Evolutionary conservation across 2,888 invertebrate species (phyloP).

Genomic region (Heliconius ethilla): DNA sequence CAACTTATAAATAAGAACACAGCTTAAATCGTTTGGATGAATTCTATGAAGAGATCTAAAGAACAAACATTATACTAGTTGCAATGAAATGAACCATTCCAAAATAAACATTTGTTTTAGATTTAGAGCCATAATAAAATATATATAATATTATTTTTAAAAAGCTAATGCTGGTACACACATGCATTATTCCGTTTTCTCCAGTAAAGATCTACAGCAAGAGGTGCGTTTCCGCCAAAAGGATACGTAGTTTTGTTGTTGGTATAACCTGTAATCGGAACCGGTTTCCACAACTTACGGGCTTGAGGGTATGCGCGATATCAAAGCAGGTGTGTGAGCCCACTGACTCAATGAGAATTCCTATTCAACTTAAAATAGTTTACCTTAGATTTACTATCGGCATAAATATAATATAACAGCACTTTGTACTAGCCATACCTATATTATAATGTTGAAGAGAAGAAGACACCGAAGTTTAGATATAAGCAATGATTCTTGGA

Average conservation of each 20-base stretch:
- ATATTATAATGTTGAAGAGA: not conserved
- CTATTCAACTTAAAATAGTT: constrained; percentile 53
- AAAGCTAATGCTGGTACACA: not conserved
- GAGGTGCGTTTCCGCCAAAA: constrained; percentile 79
- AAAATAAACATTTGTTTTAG: constrained; percentile 6
- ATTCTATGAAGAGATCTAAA: constrained; percentile 9
- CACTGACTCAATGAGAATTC: constrained; percentile 79
- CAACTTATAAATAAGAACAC: constrained; percentile 32
- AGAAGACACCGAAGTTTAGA: constrained; percentile 3
- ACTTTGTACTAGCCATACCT: not conserved
- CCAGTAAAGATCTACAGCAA: constrained; percentile 37
- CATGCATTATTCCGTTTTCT: constrained; percentile 15
- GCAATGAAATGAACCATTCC: constrained; percentile 15
- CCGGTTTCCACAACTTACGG: constrained; percentile 79
- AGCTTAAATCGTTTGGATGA: not conserved
- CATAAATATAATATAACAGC: not conserved
- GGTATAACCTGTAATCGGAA: constrained; percentile 80
- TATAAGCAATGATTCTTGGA: constrained; percentile 59
- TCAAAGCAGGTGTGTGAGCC: constrained; percentile 79
- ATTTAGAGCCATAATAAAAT: not conserved
- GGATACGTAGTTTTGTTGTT: constrained; percentile 66
- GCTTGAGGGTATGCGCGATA: constrained; percentile 77
- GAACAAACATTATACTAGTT: constrained; percentile 14
- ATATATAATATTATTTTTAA: not conserved
- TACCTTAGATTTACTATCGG: constrained; percentile 21